Conservation (phyloP, 2,113 vertebrate species). For the Hucho hucho region DNA sequence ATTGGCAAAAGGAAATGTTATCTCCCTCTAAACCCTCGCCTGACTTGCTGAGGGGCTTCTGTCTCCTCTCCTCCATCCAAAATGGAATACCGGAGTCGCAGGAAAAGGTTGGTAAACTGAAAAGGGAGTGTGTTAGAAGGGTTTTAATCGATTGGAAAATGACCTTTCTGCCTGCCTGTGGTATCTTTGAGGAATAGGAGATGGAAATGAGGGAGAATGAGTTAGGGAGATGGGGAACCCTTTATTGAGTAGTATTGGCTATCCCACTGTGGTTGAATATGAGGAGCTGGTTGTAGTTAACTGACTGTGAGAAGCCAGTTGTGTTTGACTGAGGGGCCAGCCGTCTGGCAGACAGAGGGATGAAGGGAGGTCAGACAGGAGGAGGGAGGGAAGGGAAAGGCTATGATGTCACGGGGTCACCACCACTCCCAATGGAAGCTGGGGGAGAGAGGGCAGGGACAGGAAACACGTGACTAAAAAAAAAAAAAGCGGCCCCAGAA, state of each 20-base stretch:
- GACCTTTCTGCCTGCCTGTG: constrained; percentile 18
- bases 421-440: constrained; percentile 44
- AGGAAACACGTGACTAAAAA: constrained; percentile 60
- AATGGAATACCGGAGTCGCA: not conserved
- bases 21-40: not conserved
- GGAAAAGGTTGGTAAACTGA: constrained; percentile 17
- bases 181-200: constrained; percentile 1
- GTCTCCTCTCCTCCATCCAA: not conserved
- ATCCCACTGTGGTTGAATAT: not conserved
- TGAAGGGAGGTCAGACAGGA: not conserved
- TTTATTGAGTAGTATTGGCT: not conserved
- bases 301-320: not conserved
- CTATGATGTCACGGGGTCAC: constrained; percentile 47
- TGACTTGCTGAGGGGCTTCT: not conserved
- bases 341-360: not conserved
- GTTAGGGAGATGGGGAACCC: not conserved
- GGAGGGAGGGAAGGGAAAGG: not conserved
- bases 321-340: not conserved
- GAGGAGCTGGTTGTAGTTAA: not conserved
- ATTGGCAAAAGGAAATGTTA: constrained; percentile 2
- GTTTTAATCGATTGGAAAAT: constrained; percentile 19
- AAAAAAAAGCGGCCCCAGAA: constrained; percentile 20
- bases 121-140: constrained; percentile 15
- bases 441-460: constrained; percentile 30
- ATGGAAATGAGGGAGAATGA: constrained; percentile 19